Percentiles rank a stretch among this genome's conserved stretches.
phyloP scores from a whole-genome alignment of 1,140 invertebrate species.

The Zaprionus nigranus region DNA sequence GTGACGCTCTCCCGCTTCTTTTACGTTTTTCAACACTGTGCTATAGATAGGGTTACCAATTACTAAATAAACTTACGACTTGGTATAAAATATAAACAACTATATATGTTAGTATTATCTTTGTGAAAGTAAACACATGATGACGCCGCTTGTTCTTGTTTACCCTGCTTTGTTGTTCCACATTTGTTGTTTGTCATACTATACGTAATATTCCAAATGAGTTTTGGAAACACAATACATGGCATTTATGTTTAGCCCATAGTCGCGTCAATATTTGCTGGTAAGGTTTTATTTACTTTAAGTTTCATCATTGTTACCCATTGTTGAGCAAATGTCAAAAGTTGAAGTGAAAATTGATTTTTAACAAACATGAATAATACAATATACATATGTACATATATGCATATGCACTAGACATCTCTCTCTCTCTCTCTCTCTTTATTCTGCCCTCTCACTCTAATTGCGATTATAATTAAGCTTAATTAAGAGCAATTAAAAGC shows the following conservation, averaged over 20 bases:
- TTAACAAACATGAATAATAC: conserved; percentile 2
- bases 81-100: not conserved
- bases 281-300: conserved; percentile 21
- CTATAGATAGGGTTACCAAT: no score
- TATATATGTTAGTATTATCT: not conserved
- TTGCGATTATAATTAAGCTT: conserved; percentile 49
- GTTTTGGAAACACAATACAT: conserved; percentile 37
- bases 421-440: conserved; percentile 1
- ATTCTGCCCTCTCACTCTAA: conserved; percentile 6
- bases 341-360: conserved; percentile 7
- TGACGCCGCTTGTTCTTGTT: conserved; percentile 17
- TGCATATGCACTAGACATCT: not conserved
- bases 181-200: conserved; percentile 9
- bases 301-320: conserved; percentile 3
- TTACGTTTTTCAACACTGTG: no score
- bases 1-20: no score
- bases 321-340: not conserved
- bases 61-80: not conserved
- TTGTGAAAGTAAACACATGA: not conserved
- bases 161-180: conserved; percentile 40
- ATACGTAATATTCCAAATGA: conserved; percentile 43
- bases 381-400: not conserved
- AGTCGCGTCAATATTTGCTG: conserved; percentile 36
- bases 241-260: conserved; percentile 35
- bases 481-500: conserved; percentile 55